Base-by-base conservation (phyloP, 2,888 invertebrate species). In the Trissolcus brochymenae region DNA sequence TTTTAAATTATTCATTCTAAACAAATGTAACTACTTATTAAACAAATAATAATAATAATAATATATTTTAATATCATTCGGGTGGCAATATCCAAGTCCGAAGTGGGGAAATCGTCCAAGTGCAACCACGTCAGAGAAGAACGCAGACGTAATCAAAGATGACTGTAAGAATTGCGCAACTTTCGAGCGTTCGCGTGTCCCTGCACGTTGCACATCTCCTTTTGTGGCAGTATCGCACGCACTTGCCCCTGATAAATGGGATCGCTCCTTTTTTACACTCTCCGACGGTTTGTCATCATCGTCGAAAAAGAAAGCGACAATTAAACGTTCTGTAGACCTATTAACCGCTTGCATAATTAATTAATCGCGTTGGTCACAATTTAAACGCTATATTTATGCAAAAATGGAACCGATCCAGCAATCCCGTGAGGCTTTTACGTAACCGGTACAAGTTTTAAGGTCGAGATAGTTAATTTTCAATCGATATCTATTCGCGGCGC, bases 211-310 rank as follows among this genome's bases (percentile, higher is more conserved):
- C 53, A 16, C 54, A 67, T 71, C 62, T 7, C 76, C 76, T 71
- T 76, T 71, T 62, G 55, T 40, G 71, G 76, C 66, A 67, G 66
- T 71, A 71, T 71, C 61, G 71, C 16, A 46, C 46, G 66, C 62
- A 67, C 71, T 71, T 71, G 76, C 71, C 71, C 71, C 76, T 71
- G 76, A 66, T 61, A 56, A 76, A 76, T 76, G 70, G 51, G 70
- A 70, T 55, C 76, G 56, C 49, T 76, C 76, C 76, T 76, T 76
- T 76, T 65, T 35, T 35, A 1, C 35, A 35, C 35, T 35, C 35
- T 35, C 2, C 9, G 9, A 11, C 35, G 35, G 9, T 25, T 25
- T 25, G 25, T 25, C 25, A 25, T 25, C 25, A 25, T 6, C 25
- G 25, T 25, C 6, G 9, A 14, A 46, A 46, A 46, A 46, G 46